Evolutionary conservation across 2,888 invertebrate species (phyloP).

Genomic region (Perithous albicinctus): DNA sequence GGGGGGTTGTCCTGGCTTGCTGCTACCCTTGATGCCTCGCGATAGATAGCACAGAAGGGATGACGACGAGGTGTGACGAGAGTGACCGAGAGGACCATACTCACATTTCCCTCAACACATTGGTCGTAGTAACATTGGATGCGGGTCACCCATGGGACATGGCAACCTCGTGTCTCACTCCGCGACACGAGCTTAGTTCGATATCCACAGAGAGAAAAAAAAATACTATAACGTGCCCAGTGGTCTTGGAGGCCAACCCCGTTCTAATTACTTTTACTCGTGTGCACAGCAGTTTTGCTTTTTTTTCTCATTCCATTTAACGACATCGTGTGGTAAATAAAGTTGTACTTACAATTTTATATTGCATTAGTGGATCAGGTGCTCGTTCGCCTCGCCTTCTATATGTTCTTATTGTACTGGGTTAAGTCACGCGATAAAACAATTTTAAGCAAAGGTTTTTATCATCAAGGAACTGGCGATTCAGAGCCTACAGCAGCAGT

Average conservation of each 20-base stretch:
- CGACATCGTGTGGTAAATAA: conserved; percentile 11
- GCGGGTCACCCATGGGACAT: conserved; percentile 77
- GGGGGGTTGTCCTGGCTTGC: conserved; percentile 41
- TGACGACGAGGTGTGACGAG: conserved; percentile 76
- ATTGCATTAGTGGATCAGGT: conserved; percentile 49
- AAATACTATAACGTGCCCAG: conserved; percentile 35
- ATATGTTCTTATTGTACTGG: conserved; percentile 43
- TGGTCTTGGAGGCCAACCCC: conserved; percentile 48
- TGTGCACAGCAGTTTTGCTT: conserved; percentile 15
- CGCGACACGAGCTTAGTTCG: conserved; percentile 67
- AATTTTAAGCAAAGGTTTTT: conserved; percentile 64
- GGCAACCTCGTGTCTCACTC: conserved; percentile 55
- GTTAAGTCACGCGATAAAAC: conserved; percentile 65
- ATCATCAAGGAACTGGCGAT: conserved; percentile 52
- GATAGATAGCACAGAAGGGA: conserved; percentile 66
- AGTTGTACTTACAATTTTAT: conserved; percentile 24
- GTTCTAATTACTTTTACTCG: conserved; percentile 71
- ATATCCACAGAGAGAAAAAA: conserved; percentile 56
- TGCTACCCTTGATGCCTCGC: conserved; percentile 64
- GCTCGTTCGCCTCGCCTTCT: conserved; percentile 43
- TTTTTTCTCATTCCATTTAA: background rate
- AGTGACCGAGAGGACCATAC: conserved; percentile 67
- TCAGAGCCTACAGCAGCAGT: background rate
- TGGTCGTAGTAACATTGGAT: conserved; percentile 57
- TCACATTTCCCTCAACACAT: conserved; percentile 69